Evolutionary conservation across 2,888 invertebrate species (phyloP).

Genomic region (Seira musarum): DNA sequence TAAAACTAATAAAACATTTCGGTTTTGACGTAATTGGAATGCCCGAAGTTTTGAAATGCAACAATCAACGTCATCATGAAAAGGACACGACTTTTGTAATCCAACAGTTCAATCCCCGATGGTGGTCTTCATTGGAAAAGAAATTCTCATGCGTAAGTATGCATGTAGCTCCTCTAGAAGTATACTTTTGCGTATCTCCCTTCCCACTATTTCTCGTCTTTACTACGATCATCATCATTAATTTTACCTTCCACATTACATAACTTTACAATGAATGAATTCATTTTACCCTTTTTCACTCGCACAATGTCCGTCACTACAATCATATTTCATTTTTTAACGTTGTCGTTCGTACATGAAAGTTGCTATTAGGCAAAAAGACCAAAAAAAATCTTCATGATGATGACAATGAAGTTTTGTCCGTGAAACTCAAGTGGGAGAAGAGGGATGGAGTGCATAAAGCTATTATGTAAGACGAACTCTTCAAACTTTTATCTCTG

Average conservation of each 20-base stretch:
- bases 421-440: slow-evolving; percentile 55
- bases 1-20: too few relatives aligned
- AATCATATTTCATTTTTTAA: slow-evolving; percentile 21
- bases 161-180: slow-evolving; percentile 40
- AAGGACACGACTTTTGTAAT: slow-evolving; percentile 39
- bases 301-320: slow-evolving; percentile 18
- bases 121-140: slow-evolving; percentile 53
- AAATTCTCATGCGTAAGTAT: slow-evolving; percentile 21
- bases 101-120: slow-evolving; percentile 33
- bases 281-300: slow-evolving; percentile 32
- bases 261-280: background rate
- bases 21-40: too few relatives aligned
- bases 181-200: slow-evolving; percentile 13
- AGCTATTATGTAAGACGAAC: background rate
- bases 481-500: too few relatives aligned
- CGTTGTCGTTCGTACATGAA: slow-evolving; percentile 10
- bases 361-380: background rate
- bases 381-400: slow-evolving; percentile 27
- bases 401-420: slow-evolving; percentile 27
- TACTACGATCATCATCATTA: slow-evolving; percentile 1
- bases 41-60: slow-evolving; percentile 36
- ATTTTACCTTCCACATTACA: slow-evolving; percentile 4
- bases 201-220: slow-evolving; percentile 13
- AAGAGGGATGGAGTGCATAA: background rate
- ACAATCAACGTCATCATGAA: slow-evolving; percentile 50